Conservation (phyloP, 2,113 vertebrate genomes). For the Benitochromis conjunctus region DNA sequence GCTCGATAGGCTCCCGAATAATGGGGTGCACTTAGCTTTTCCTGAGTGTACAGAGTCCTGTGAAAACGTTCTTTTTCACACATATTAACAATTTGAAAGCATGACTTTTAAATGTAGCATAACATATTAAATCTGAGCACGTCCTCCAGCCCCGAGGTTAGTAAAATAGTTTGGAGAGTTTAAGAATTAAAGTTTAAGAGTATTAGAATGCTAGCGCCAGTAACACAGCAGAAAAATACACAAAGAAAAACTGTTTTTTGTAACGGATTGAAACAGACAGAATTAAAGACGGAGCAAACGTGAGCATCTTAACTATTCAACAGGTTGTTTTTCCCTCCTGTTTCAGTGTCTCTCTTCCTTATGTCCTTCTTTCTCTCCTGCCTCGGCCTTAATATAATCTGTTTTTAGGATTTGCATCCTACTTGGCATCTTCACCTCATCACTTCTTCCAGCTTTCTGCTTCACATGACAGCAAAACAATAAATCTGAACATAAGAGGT, state of each 20-base stretch:
- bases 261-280: background rate
- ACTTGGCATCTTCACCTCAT: background rate
- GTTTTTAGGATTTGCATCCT: background rate
- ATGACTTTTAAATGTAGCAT: background rate
- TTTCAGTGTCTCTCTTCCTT: background rate
- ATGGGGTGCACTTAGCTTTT: background rate
- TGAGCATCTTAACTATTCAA: background rate
- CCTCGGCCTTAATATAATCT: background rate
- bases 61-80: background rate
- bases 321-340: background rate
- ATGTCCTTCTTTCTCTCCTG: background rate
- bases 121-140: background rate
- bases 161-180: background rate
- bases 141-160: rapidly evolving
- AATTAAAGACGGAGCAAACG: background rate
- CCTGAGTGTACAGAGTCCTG: background rate
- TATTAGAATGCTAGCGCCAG: rapidly evolving
- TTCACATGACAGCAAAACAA: constrained; percentile 9
- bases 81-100: background rate
- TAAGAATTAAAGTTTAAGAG: background rate
- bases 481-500: constrained; percentile 18
- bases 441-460: background rate
- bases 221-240: background rate
- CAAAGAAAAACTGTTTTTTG: background rate
- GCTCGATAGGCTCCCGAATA: background rate